Evolutionary conservation across 2,888 invertebrate species (phyloP), one percentile per base, ranked within the genome.

Genomic region (Augiades crinisus): DNA sequence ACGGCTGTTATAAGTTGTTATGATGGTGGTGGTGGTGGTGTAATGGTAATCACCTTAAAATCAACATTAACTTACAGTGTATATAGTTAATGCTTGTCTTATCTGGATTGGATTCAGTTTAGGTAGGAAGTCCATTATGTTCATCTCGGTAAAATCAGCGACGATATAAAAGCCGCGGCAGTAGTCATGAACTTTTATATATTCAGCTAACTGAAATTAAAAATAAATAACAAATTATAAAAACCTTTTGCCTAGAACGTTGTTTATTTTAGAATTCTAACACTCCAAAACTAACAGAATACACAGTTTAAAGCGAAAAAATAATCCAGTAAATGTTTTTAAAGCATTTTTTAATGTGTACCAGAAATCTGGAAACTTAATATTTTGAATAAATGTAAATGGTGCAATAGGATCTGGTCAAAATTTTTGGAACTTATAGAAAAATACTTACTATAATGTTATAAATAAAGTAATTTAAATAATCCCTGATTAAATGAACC

Each of bases 31-130:
- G 3, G 3, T 4, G 19, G 19, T 4, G 19, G 19, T 5, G 3
- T 4, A 5, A 5, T 4, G 19, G 19, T 5, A 4, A 19, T 19
- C 19, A 19, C n/a, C 5, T 19, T 19, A 34, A 47, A 21, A 33
- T 47, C n/a, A n/a, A n/a, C n/a, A n/a, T n/a, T n/a, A n/a, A 66
- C 73, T 70, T 44, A 78, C 78, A 0, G 69, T 68, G 5, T 65
- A 55, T 27, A 79, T 58, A 0, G 64, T 58, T 2, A 70, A 16
- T 0, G 61, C 45, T 50, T 75, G 65, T 3, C 61, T 62, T 0
- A 75, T 31, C 2, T 71, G 65, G 6, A 63, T 44, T 0, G 65
- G 64, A 27, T 67, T 70, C 0, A 70, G 36, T 53, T 67, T 68
- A 0, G 62, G 47, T 0, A 77, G 7, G 1, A 65, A 47, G 0